These are phyloP conservation scores for Drosophila biarmipes DNA, from an alignment of 1,140 invertebrate species.

Conservation along the genomic window DNA sequence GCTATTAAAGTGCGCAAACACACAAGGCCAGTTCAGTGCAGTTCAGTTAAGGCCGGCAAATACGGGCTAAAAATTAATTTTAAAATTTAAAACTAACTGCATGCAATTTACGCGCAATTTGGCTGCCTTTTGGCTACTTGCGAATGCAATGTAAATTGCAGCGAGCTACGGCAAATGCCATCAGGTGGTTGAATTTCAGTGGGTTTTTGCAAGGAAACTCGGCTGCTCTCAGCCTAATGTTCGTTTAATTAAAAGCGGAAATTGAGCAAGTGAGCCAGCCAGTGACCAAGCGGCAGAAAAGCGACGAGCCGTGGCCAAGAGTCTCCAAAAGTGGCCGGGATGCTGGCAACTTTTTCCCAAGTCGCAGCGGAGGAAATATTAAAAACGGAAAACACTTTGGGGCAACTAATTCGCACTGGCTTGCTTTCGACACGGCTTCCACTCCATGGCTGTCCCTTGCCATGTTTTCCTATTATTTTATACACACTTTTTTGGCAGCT, in stretches of 20 bases:
- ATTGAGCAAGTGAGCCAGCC: slow-evolving; percentile 62
- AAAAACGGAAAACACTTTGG: slow-evolving; percentile 82
- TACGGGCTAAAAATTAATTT: slow-evolving; percentile 62
- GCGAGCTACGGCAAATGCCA: slow-evolving; percentile 4
- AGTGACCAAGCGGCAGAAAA: slow-evolving; percentile 5
- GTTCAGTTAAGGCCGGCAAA: slow-evolving; percentile 1
- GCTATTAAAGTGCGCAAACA: slow-evolving; percentile 63
- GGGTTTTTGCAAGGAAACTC: slow-evolving; percentile 15
- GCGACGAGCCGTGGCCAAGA: slow-evolving; percentile 55
- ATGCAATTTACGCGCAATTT: slow-evolving; percentile 65
- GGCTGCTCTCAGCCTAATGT: slow-evolving; percentile 58
- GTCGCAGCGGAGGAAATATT: slow-evolving; percentile 62
- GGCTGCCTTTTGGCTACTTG: neutral
- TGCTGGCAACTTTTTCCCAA: slow-evolving; percentile 56
- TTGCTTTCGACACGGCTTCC: slow-evolving; percentile 21
- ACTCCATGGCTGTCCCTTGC: slow-evolving; percentile 34
- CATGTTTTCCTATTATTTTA: slow-evolving; percentile 51
- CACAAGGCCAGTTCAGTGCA: slow-evolving; percentile 7
- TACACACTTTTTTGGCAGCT: slow-evolving; percentile 67
- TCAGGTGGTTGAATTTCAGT: slow-evolving; percentile 24
- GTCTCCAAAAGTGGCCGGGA: slow-evolving; percentile 54
- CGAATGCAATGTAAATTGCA: slow-evolving; percentile 13
- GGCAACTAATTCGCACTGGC: slow-evolving; percentile 68
- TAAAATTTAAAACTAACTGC: slow-evolving; percentile 73
- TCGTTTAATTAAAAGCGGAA: slow-evolving; percentile 82